phyloP scores from a whole-genome alignment of 2,113 vertebrate genomes.

The Nothocercus julius region DNA sequence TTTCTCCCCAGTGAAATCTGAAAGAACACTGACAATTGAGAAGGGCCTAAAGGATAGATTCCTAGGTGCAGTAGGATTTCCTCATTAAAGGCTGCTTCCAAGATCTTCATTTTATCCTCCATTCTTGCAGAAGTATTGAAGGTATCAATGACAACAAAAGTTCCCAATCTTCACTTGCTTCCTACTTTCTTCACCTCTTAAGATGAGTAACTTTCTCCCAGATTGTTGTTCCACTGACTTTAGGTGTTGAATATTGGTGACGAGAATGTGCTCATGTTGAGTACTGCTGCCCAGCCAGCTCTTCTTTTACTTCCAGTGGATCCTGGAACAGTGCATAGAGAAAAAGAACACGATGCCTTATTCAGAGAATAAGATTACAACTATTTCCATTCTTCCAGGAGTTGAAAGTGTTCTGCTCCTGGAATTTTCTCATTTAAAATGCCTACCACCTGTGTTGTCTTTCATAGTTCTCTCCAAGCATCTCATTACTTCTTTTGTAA shows the following conservation, averaged over 20 bases:
- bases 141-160: neutral
- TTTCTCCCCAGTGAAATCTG: neutral
- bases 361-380: neutral
- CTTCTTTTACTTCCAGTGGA: neutral
- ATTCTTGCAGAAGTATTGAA: neutral
- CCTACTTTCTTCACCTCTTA: neutral
- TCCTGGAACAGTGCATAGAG: neutral
- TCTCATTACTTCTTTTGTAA: neutral
- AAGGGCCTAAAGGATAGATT: neutral
- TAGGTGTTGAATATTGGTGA: neutral
- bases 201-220: neutral
- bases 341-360: fast-evolving
- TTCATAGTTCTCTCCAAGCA: neutral
- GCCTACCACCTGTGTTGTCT: neutral
- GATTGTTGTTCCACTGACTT: neutral
- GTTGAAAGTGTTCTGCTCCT: neutral
- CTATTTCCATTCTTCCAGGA: neutral
- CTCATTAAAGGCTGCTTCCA: neutral
- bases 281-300: neutral
- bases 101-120: neutral
- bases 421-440: neutral
- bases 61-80: neutral
- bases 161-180: neutral
- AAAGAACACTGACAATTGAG: neutral
- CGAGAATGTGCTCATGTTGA: neutral